Evolutionary conservation across 2,113 vertebrate genomes (phyloP), one percentile per base, ranked within the genome.

Genomic region (Ondatra zibethicus): DNA sequence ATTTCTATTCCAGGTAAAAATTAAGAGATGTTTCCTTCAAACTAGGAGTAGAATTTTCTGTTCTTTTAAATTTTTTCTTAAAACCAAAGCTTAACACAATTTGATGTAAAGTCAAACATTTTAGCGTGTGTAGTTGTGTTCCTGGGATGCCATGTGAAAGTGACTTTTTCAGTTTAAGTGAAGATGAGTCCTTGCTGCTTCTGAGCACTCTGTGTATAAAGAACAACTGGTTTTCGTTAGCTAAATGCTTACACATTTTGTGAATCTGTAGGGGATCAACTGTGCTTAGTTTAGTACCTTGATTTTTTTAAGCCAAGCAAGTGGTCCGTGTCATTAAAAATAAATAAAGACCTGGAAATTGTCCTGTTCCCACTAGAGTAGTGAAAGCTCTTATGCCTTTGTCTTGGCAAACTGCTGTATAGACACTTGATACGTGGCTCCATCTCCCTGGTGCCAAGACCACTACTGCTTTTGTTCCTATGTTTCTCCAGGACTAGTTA

Each of bases 271-370:
- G 13, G 9, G 58, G 70, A 52, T 85, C 77, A 81, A 86, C 31
- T 86, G 7, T 45, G 72, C 70, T 88, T 84, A 70, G 70, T 88
- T 11, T 72, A 42, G 95, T 72, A 29, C 65, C 36, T 19, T 85
- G 36, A 45, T 80, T 97, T 47, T 19, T 76, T 66, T 58, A 63
- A 95, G 42, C 75, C 81, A 45, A 89, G n/a, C 39, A 91, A 93
- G 39, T 80, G 47, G 85, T 61, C 65, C 80, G 11, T 95, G 90
- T 94, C 92, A n/a, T 91, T 68, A 76, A 25, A 84, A 84, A 81
- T 23, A 58, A 58, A 58, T 78, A 91, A 94, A 76, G 65, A 85
- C 65, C 77, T 89, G 50, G 63, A 93, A 76, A 72, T 23, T 55
- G 17, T 68, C 29, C n/a, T 78, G 52, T 70, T 76, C 88, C 27